These are phyloP conservation scores for Huso huso DNA, from an alignment of 2,797 vertebrate genomes.

Conservation along the genomic window DNA sequence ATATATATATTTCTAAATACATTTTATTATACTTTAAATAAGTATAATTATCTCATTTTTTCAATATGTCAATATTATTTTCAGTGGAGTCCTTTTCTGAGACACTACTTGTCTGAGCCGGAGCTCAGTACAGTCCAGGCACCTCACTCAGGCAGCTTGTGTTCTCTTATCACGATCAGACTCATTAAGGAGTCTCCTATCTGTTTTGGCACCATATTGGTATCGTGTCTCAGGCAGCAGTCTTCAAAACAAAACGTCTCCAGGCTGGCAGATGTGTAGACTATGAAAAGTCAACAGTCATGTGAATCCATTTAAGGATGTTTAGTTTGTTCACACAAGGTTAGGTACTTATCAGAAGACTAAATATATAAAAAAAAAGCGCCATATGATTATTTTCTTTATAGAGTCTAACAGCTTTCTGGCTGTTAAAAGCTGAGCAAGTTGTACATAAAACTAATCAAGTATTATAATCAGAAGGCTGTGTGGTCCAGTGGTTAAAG, in stretches of 20 bases:
- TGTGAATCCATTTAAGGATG: neutral
- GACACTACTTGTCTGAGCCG: neutral
- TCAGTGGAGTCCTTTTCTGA: slow-evolving; percentile 24
- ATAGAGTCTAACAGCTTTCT: too few species aligned
- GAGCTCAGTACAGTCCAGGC: neutral
- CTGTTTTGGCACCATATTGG: slow-evolving; percentile 15
- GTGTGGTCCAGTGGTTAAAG: too few species aligned
- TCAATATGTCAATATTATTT: neutral
- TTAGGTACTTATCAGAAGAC: neutral
- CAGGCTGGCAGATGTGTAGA: neutral
- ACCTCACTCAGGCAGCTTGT: slow-evolving; percentile 27
- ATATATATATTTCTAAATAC: neutral
- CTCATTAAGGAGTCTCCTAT: slow-evolving; percentile 13
- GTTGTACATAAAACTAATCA: too few species aligned
- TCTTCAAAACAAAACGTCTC: slow-evolving; percentile 19
- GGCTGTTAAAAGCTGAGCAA: too few species aligned
- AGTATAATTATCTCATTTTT: slow-evolving; percentile 28
- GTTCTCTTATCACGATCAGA: slow-evolving; percentile 19
- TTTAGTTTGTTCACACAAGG: neutral
- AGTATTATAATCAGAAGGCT: too few species aligned
- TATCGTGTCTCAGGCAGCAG: slow-evolving; percentile 5
- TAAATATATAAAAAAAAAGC: neutral
- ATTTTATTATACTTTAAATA: slow-evolving; percentile 22
- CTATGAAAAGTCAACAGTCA: neutral
- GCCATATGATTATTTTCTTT: too few species aligned